Evolutionary conservation across 1,140 invertebrate genomes (phyloP).

Genomic region (Solen grandis): DNA sequence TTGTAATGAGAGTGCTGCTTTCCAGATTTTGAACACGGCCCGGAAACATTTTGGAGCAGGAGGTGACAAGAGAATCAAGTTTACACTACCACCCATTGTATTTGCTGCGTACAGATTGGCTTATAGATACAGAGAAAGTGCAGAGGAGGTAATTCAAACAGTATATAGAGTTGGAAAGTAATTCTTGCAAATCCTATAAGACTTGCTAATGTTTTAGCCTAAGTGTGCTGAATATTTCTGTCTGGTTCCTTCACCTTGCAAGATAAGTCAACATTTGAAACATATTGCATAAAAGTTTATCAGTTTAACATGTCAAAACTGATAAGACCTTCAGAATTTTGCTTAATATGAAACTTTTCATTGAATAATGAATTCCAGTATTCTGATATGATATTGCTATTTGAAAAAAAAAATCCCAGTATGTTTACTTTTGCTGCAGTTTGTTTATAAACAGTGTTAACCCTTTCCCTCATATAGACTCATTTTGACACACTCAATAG

Average conservation of each 20-base stretch:
- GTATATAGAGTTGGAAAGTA: neutral
- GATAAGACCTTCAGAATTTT: too few species aligned
- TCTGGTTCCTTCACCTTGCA: neutral
- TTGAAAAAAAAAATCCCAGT: too few species aligned
- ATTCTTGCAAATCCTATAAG: neutral
- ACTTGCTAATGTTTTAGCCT: neutral
- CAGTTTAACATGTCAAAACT: too few species aligned
- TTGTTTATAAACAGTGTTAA: too few species aligned
- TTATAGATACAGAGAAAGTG: slow-evolving; percentile 88
- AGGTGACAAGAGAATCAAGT: slow-evolving; percentile 92
- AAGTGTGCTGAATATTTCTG: neutral
- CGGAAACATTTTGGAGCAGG: slow-evolving; percentile 94
- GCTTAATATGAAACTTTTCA: too few species aligned
- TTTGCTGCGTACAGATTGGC: slow-evolving; percentile 97
- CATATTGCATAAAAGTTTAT: too few species aligned
- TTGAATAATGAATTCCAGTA: too few species aligned
- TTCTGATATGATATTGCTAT: too few species aligned
- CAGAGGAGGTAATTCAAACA: slow-evolving; percentile 85
- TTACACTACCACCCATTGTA: slow-evolving; percentile 97
- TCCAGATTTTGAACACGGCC: slow-evolving; percentile 85
- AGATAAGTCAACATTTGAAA: neutral
- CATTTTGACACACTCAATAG: too few species aligned
- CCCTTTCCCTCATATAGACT: too few species aligned
- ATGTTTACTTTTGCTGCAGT: too few species aligned
- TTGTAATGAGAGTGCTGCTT: too few species aligned